phyloP scores from a whole-genome alignment of 1,140 invertebrate species.

The Zeugodacus cucurbitae region DNA sequence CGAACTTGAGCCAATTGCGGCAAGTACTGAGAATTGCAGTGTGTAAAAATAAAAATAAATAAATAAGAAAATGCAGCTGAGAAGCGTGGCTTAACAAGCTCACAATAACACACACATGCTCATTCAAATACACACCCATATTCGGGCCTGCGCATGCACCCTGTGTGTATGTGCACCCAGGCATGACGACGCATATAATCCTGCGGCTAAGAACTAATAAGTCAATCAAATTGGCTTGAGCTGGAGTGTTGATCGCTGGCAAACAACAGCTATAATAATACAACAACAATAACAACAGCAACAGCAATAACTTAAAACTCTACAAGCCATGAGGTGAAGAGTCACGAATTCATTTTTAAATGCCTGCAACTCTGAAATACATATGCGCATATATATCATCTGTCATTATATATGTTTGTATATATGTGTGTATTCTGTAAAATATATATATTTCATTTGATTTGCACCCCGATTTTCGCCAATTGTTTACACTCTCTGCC shows the following conservation, averaged over 20 bases:
- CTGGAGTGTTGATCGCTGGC: neutral
- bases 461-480: neutral
- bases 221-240: constrained; percentile 33
- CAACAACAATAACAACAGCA: neutral
- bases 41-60: constrained; percentile 6
- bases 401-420: neutral
- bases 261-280: constrained; percentile 18
- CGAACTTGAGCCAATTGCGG: constrained; percentile 6
- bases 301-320: neutral
- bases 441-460: neutral
- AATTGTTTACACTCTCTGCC: neutral
- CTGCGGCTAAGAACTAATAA: constrained; percentile 41
- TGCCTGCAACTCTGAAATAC: neutral
- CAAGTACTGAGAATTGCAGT: neutral
- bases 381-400: neutral
- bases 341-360: constrained; percentile 13
- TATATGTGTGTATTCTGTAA: neutral
- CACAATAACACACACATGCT: neutral
- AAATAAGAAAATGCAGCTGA: constrained; percentile 5
- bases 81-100: neutral
- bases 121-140: neutral
- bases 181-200: constrained; percentile 13
- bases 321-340: neutral
- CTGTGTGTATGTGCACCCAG: neutral
- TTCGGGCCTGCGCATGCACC: neutral